A percentile compares a stretch with the other conserved stretches of the same genome.
Conservation (phyloP, 2,113 vertebrate genomes). For the Alethe diademata region DNA sequence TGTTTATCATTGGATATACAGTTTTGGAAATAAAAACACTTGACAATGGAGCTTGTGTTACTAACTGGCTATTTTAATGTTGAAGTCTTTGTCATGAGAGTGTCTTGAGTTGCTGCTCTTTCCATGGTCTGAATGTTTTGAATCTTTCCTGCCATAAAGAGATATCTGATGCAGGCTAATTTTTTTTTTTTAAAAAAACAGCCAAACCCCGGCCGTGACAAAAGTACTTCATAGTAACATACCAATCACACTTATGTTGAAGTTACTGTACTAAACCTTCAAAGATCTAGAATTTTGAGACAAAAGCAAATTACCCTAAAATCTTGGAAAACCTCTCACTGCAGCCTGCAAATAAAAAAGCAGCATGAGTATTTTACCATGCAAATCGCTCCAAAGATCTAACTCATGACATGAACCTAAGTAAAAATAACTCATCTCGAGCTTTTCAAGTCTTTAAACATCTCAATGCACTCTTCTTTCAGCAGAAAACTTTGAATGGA, state of each 20-base stretch:
- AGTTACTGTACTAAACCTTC: not conserved
- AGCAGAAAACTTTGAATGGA: not conserved
- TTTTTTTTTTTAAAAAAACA: not conserved
- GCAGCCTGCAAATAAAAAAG: not conserved
- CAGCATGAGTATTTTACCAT: not conserved
- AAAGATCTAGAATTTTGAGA: not conserved
- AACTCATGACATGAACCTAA: not conserved
- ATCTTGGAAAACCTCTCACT: not conserved
- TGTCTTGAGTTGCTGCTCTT: not conserved
- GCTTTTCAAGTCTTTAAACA: not conserved
- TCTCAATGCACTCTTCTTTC: not conserved
- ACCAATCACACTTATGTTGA: not conserved
- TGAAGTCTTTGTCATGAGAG: not conserved
- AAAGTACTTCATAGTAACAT: not conserved
- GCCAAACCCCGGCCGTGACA: not conserved
- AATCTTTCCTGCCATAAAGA: not conserved
- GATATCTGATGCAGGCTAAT: not conserved
- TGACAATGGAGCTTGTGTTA: not conserved
- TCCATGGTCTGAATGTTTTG: not conserved
- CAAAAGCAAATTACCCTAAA: not conserved
- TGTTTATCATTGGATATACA: not conserved
- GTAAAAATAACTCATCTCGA: not conserved
- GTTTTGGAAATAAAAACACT: not conserved
- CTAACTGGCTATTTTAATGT: not conserved
- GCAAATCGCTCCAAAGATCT: not conserved